Base-by-base conservation (phyloP, 2,113 vertebrate species). In the Atlantisia rogersi region DNA sequence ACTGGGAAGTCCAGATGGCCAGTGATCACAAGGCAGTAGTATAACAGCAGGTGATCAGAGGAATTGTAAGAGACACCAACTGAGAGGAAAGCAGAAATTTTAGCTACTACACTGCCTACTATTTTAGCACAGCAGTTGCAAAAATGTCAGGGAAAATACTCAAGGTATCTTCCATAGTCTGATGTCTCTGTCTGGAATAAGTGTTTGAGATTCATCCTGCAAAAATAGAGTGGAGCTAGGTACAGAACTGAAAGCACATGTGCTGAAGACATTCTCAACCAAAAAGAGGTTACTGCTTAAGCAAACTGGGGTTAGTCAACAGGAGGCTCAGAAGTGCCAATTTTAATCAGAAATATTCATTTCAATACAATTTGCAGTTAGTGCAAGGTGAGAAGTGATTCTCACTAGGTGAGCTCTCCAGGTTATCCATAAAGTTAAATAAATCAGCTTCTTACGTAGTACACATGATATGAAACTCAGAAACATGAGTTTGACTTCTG, bases 311-410 rank as follows among this genome's bases (percentile, higher is more conserved):
- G 9, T 59, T 80, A 63, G 64, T 48, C 94, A 93, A 37, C n/a
- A 75, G 68, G 63, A 88, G 59, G 48, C 32, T 93, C 64, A 83
- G 39, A 81, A 86, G 58, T 81, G 71, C 6, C 85, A 48, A 60
- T 90, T 94, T 81, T 52, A 81, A 84, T 75, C 69, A 94, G 56
- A 92, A 91, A 86, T 78, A 86, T 32, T 94, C 1, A 85, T 88
- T 94, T 86, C 60, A 92, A 83, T 55, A 60, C 75, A 96, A 88
- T 96, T 97, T 93, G 26, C 93, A 86, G 88, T 17, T 96, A 60
- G 83, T 86, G 35, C 17, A 14, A 78, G 52, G 82, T 92, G 85
- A 94, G 86, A 96, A 97, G 39, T 83, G 88, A 63, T 78, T 96
- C 94, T 75, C 71, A 58, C n/a, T 52, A 48, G 79, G 85, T 81